These are phyloP conservation scores for Boloria euphrosyne DNA, from an alignment of 2,888 invertebrate genomes.

Conservation along the genomic window DNA sequence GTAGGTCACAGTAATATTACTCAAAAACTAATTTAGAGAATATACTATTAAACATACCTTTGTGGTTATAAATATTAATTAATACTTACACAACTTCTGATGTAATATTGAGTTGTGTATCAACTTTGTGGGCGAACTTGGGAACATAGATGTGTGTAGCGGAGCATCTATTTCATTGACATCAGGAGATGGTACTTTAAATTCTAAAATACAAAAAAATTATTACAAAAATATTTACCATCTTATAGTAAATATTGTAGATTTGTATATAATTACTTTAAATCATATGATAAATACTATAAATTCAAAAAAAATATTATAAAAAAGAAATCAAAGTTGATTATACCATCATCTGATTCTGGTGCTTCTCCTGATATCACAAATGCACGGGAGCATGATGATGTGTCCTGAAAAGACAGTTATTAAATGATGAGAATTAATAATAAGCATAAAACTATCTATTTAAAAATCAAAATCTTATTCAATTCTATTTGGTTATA, in stretches of 20 bases:
- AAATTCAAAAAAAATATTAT: background rate
- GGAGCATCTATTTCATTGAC: constrained; percentile 52
- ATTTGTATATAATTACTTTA: too few relatives aligned
- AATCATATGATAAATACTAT: background rate
- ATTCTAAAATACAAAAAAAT: constrained; percentile 51
- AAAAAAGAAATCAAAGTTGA: constrained; percentile 1
- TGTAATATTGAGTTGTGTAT: constrained; percentile 63
- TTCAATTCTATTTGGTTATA: background rate
- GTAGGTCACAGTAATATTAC: too few relatives aligned
- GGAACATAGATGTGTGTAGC: constrained; percentile 47
- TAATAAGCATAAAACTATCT: too few relatives aligned
- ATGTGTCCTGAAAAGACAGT: constrained; percentile 47
- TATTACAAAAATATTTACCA: background rate
- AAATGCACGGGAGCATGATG: constrained; percentile 51
- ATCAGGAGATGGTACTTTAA: constrained; percentile 47
- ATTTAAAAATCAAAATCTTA: too few relatives aligned
- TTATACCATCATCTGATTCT: constrained; percentile 70
- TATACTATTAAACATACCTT: too few relatives aligned
- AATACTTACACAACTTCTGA: constrained; percentile 66
- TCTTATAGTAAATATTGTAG: too few relatives aligned
- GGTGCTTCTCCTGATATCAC: constrained; percentile 71
- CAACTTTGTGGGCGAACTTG: constrained; percentile 47
- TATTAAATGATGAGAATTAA: too few relatives aligned
- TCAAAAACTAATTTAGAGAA: too few relatives aligned
- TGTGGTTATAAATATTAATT: too few relatives aligned